Evolutionary conservation across 2,113 vertebrate genomes (phyloP), one percentile per base, ranked within the genome.

Genomic region (Rhinolophus sinicus): DNA sequence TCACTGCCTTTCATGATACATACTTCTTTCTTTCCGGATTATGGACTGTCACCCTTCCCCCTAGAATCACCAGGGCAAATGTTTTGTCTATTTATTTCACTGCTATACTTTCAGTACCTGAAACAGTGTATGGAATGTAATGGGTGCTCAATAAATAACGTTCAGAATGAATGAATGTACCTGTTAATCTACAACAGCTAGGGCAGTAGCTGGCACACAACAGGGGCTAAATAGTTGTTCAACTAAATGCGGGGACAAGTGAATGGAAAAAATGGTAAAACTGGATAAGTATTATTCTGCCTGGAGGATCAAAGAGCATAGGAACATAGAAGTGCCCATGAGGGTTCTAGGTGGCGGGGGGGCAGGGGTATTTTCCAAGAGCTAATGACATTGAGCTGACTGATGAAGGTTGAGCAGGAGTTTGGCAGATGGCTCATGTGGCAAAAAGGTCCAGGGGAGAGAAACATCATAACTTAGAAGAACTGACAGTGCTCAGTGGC

Each of bases 241-340:
- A 62, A 21, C 50, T 21, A 93, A 83, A 65, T 1, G 16, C 12
- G 54, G 26, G 16, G 84, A 14, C 30, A 14, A 8, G 0, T 22
- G 19, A 26, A 21, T 0, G 26, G 73, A 47, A 47, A 28, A 8
- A 6, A 18, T 1, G 14, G 33, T 10, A 6, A 28, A 28, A 21
- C 0, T 19, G 35, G 40, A 8, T 11, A 5, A 33, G 4, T 1
- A 0, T 22, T 9, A 6, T 18, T 5, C 1, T 5, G 4, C 70
- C 18, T 3, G 21, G 12, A 13, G 35, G 56, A 33, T 6, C 22
- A 5, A 4, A 21, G 16, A 28, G 62, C 52, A 0, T 0, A 5
- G 26, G 44, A 33, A 4, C n/a, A 21, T 19, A 24, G 35, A 13
- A 6, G 30, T 10, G 4, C 28, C 67, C 8, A 0, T 0, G 8